phyloP scores from a whole-genome alignment of 1,140 invertebrate species.

The Mercenaria mercenaria region DNA sequence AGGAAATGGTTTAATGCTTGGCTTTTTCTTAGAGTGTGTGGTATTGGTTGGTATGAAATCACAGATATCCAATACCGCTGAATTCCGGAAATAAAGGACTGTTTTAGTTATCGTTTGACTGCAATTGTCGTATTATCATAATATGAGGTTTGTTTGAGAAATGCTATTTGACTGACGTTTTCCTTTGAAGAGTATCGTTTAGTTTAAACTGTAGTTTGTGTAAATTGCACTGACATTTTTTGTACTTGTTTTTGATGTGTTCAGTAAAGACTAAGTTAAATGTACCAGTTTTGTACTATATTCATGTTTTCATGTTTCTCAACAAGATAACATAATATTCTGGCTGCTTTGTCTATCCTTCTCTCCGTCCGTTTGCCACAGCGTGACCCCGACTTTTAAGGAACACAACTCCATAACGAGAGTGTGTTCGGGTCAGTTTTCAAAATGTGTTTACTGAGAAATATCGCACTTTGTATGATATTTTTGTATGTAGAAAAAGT shows the following conservation, averaged over 20 bases:
- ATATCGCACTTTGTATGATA: too few relatives aligned
- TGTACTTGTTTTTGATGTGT: too few relatives aligned
- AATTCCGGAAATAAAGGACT: slow-evolving; percentile 23
- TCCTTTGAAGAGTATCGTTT: slow-evolving; percentile 20
- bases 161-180: slow-evolving; percentile 22
- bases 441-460: too few relatives aligned
- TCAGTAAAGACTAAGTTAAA: background rate
- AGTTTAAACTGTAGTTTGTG: slow-evolving; percentile 7
- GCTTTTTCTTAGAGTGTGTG: background rate
- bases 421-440: too few relatives aligned
- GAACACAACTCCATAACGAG: background rate
- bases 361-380: background rate
- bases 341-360: background rate
- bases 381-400: background rate
- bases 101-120: slow-evolving; percentile 34
- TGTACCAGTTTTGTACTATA: background rate
- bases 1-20: slow-evolving; percentile 26
- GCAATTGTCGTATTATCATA: slow-evolving; percentile 4
- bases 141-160: slow-evolving; percentile 20
- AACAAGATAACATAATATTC: background rate
- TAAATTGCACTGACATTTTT: slow-evolving; percentile 6
- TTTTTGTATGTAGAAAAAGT: too few relatives aligned
- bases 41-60: slow-evolving; percentile 20
- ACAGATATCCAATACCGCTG: slow-evolving; percentile 21
- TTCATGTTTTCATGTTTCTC: background rate